phyloP scores from a whole-genome alignment of 2,113 vertebrate genomes.

The Heterotis niloticus region DNA sequence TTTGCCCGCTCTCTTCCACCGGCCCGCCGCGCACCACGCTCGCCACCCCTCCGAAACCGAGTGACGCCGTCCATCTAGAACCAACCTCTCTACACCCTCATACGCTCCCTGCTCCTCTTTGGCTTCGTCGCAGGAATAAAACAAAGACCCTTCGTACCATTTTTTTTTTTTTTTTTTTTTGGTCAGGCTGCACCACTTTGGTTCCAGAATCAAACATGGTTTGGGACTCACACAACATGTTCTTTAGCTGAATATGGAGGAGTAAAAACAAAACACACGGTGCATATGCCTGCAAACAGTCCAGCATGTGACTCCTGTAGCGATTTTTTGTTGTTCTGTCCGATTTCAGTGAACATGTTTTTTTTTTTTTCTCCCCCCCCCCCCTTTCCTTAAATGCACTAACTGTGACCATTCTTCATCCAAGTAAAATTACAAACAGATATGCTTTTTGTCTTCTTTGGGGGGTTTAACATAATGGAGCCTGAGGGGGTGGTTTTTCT shows the following conservation, averaged over 20 bases:
- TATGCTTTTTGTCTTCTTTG: neutral
- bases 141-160: neutral
- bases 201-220: neutral
- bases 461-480: constrained; percentile 13
- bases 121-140: neutral
- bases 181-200: neutral
- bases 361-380: neutral
- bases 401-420: neutral
- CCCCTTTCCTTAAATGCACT: neutral
- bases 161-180: no score
- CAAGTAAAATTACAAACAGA: constrained; percentile 10
- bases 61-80: neutral
- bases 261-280: neutral
- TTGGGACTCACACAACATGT: neutral
- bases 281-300: neutral
- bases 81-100: neutral
- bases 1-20: neutral
- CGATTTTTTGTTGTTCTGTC: neutral
- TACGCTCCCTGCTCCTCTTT: neutral
- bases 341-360: neutral
- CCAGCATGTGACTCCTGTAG: neutral
- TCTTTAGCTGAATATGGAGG: neutral
- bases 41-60: neutral
- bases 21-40: no score
- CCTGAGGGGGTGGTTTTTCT: constrained; percentile 8